These are phyloP conservation scores for Ambastaia sidthimunki DNA, from an alignment of 2,797 vertebrate genomes.

Conservation along the genomic window DNA sequence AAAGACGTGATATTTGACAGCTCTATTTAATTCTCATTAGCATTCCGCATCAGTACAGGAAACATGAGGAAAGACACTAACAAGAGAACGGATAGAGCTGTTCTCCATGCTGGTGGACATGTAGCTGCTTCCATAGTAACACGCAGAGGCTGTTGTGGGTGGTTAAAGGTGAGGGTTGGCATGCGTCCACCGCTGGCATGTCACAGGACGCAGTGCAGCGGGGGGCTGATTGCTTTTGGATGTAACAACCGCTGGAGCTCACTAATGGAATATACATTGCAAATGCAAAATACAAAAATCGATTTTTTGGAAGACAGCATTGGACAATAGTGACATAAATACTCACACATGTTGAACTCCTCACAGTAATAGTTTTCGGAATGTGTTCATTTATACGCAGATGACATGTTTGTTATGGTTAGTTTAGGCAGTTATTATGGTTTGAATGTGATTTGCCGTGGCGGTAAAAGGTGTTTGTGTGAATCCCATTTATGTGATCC, in stretches of 20 bases:
- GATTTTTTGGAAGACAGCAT: not conserved
- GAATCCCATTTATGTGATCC: not conserved
- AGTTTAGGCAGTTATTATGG: conserved; percentile 3
- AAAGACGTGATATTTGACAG: not conserved
- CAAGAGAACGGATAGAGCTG: conserved; percentile 27
- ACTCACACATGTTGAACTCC: conserved; percentile 23
- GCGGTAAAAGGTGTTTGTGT: conserved; percentile 14
- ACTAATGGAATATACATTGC: conserved; percentile 68
- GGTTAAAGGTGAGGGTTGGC: conserved; percentile 36
- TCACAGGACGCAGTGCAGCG: conserved; percentile 55
- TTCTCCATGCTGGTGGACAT: conserved; percentile 20
- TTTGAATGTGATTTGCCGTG: conserved; percentile 5
- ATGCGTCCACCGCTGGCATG: conserved; percentile 40
- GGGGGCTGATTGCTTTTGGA: conserved; percentile 65
- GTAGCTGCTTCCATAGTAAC: conserved; percentile 68
- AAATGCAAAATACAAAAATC: not conserved
- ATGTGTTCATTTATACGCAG: no score
- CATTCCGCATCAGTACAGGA: conserved; percentile 11
- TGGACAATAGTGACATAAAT: not conserved
- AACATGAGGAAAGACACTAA: conserved; percentile 7
- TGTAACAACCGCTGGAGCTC: conserved; percentile 69
- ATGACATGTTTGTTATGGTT: not conserved
- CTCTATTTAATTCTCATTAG: not conserved
- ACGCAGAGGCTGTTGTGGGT: conserved; percentile 52
- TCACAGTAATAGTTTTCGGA: not conserved